A percentile compares a stretch with the other conserved stretches of the same genome.
Conservation (phyloP, 2,113 vertebrate genomes). For the Suricata suricatta region DNA sequence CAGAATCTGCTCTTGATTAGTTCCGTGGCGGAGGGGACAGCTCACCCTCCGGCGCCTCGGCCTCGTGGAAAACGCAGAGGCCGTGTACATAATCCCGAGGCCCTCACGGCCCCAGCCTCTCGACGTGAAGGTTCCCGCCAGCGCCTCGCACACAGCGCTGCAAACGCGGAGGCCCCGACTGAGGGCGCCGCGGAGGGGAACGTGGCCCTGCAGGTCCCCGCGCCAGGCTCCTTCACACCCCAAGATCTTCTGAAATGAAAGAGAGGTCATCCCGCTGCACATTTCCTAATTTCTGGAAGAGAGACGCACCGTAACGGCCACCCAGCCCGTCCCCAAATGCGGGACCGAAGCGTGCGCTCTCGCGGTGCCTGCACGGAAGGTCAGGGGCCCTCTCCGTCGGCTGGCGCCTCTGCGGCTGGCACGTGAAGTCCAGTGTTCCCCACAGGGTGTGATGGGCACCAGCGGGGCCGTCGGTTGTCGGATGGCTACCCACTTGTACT, state of each 20-base stretch:
- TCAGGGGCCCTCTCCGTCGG: not conserved
- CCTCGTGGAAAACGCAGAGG: not conserved
- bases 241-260: not conserved
- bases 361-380: fast-evolving
- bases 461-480: fast-evolving
- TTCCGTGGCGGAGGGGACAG: not conserved
- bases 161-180: too few species aligned
- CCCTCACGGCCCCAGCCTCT: not conserved
- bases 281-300: not conserved
- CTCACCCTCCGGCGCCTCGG: too few species aligned
- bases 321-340: fast-evolving
- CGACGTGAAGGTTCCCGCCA: not conserved
- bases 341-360: too few species aligned
- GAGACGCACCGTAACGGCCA: not conserved
- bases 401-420: too few species aligned
- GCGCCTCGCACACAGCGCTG: not conserved
- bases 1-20: constrained; percentile 45
- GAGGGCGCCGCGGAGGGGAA: fast-evolving
- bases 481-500: fast-evolving
- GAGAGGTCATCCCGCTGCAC: not conserved
- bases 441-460: not conserved
- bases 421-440: fast-evolving
- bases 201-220: fast-evolving
- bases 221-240: not conserved
- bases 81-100: not conserved